Conservation (phyloP, 2,888 invertebrate species). For the Ectemnius continuus region DNA sequence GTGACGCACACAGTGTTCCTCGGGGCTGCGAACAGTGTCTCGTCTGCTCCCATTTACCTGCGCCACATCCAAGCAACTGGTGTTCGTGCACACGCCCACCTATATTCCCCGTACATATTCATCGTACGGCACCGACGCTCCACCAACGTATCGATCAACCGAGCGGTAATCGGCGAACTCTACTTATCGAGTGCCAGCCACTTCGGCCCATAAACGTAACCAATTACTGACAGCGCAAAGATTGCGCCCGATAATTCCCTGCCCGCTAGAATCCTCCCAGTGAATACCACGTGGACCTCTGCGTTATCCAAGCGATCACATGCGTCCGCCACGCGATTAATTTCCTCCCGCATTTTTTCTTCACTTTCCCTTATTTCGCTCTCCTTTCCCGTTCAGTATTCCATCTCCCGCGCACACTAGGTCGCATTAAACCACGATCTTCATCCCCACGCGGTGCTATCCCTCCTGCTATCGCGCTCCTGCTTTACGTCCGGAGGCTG, state of each 20-base stretch:
- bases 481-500: constrained; percentile 33
- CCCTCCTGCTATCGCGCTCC: constrained; percentile 50
- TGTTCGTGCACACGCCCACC: constrained; percentile 55
- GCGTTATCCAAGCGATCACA: background rate
- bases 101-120: constrained; percentile 16
- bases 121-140: constrained; percentile 34
- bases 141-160: constrained; percentile 22
- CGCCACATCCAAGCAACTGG: constrained; percentile 65
- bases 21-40: constrained; percentile 13
- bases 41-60: constrained; percentile 47
- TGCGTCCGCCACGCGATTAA: constrained; percentile 40
- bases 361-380: constrained; percentile 44
- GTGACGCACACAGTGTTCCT: constrained; percentile 7
- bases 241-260: background rate
- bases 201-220: constrained; percentile 9
- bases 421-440: constrained; percentile 54
- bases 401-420: constrained; percentile 53
- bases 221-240: constrained; percentile 27
- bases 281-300: constrained; percentile 33
- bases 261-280: constrained; percentile 9
- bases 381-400: constrained; percentile 58
- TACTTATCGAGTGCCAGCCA: constrained; percentile 4
- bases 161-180: constrained; percentile 5
- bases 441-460: constrained; percentile 38
- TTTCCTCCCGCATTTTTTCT: constrained; percentile 27